Evolutionary conservation across 2,113 vertebrate species (phyloP).

Genomic region (Okapia johnstoni): DNA sequence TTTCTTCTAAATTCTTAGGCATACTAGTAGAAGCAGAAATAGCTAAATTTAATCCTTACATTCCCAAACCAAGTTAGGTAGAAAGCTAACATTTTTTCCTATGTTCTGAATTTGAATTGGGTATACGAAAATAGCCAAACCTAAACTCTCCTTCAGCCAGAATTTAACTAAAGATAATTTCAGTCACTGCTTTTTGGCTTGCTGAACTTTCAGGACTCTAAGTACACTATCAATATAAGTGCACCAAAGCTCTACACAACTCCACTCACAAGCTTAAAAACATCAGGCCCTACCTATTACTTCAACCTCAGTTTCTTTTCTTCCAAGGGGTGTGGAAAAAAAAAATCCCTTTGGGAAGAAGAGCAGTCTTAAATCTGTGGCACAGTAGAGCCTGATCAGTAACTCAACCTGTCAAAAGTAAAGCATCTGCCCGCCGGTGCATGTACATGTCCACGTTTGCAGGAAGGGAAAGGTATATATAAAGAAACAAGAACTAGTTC

Average conservation of each 20-base stretch:
- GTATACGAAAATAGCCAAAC: slow-evolving; percentile 21
- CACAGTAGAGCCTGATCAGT: background rate
- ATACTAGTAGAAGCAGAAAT: background rate
- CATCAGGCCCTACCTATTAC: background rate
- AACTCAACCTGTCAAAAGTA: background rate
- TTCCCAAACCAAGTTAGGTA: background rate
- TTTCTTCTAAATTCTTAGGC: background rate
- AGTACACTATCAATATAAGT: background rate
- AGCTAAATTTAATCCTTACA: slow-evolving; percentile 27
- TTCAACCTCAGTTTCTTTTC: slow-evolving; percentile 26
- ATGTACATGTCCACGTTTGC: background rate
- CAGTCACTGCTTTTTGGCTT: background rate
- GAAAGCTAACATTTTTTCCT: background rate
- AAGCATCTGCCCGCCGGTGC: background rate
- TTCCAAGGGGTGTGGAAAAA: background rate
- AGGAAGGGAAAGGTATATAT: background rate
- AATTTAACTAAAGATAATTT: background rate
- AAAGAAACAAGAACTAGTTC: background rate
- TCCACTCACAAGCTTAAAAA: background rate
- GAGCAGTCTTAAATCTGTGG: background rate
- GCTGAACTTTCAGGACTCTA: background rate
- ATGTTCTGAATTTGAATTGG: background rate
- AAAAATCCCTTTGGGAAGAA: background rate
- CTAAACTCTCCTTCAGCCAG: background rate
- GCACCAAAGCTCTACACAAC: background rate